Evolutionary conservation across 1,140 invertebrate genomes (phyloP), one percentile per base, ranked within the genome.

Genomic region (Lineus longissimus): DNA sequence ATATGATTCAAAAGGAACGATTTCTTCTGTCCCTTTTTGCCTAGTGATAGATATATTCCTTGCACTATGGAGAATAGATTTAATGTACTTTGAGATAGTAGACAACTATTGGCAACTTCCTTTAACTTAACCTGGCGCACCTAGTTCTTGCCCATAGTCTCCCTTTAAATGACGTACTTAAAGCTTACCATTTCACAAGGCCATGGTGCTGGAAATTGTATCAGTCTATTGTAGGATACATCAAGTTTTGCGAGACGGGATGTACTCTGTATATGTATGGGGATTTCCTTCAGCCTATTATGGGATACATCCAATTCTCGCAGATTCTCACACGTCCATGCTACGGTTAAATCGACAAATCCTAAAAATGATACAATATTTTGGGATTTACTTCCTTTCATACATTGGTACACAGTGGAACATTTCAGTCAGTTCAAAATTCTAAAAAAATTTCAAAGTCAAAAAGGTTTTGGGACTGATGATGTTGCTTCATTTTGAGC

Each of bases 121-220:
- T n/a, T n/a, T n/a, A n/a, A n/a, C n/a, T n/a, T n/a, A n/a, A n/a
- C n/a, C n/a, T n/a, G n/a, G n/a, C n/a, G n/a, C n/a, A n/a, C n/a
- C n/a, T n/a, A n/a, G n/a, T n/a, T n/a, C n/a, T n/a, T n/a, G n/a
- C n/a, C n/a, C n/a, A n/a, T n/a, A n/a, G n/a, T n/a, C n/a, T n/a
- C n/a, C n/a, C n/a, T n/a, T n/a, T n/a, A n/a, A n/a, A n/a, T n/a
- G n/a, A n/a, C n/a, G n/a, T n/a, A n/a, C n/a, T n/a, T n/a, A n/a
- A n/a, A n/a, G 59, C 60, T 61, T 67, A 76, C 74, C 73, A 76
- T 51, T 23, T 65, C 68, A 66, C 74, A 75, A 23, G 64, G 57
- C 74, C 74, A 76, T 11, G 73, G 69, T 30, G 64, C 55, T 4
- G 67, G 69, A 47, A 75, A 73, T 19, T 67, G 55, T 40, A 45